Evolutionary conservation across 1,140 invertebrate species (phyloP), one percentile per base, ranked within the genome.

Genomic region (Eumaeus atala): DNA sequence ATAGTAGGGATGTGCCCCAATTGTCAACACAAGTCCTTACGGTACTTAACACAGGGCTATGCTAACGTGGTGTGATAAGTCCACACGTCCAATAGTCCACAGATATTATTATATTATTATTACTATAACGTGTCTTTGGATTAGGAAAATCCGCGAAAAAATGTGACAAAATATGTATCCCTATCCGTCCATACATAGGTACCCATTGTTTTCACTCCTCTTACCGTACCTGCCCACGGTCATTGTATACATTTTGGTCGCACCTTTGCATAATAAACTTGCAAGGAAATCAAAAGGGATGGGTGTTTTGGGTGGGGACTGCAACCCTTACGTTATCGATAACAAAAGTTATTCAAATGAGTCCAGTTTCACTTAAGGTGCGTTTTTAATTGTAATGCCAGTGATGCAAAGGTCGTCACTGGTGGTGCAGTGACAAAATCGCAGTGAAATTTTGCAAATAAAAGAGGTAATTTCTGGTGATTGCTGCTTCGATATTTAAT

Each of bases 301-400:
- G 47, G n/a, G 36, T 12, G 37, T 11, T 6, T 38, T n/a, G 40
- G 48, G 55, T 63, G 56, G 64, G 61, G 63, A 59, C 48, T 59
- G 51, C 62, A 64, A 71, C 67, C 74, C 76, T 64, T 72, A 65
- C 62, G 48, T 56, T 51, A 59, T 64, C 21, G 37, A 40, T 52
- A 44, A 76, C 61, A 75, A 76, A 68, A 64, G 57, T 40, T 67
- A 72, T 68, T 66, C 66, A 76, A 72, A 71, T 64, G 59, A 14
- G 21, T 66, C 54, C 55, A 49, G 16, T 54, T 47, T 66, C 59
- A 69, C 56, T 67, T 72, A 49, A 56, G 64, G 56, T 72, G 62
- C 62, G 64, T 65, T 58, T 28, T 69, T 66, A 59, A 59, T 62
- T 51, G 59, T 52, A 48, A 61, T 65, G 66, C 76, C 71, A 84